A percentile compares a stretch with the other conserved stretches of the same genome.
phyloP scores from a whole-genome alignment of 2,888 invertebrate genomes.

The Aphidoletes aphidimyza region DNA sequence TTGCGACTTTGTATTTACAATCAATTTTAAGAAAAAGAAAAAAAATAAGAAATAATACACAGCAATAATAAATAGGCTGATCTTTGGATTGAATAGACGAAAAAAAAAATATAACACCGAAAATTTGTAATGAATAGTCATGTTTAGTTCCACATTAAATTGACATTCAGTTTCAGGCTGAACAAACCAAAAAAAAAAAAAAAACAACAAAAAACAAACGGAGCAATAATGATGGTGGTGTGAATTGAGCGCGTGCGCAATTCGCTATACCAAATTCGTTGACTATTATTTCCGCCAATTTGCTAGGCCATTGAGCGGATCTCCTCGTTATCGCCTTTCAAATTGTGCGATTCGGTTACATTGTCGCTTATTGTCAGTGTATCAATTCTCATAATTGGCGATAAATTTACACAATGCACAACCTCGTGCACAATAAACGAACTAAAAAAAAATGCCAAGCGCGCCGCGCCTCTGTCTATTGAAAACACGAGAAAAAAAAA shows the following conservation, averaged over 20 bases:
- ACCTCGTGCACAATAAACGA: not conserved
- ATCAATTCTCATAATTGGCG: not conserved
- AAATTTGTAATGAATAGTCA: too few relatives aligned
- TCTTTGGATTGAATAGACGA: not conserved
- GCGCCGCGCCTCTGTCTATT: too few relatives aligned
- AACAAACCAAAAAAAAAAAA: too few relatives aligned
- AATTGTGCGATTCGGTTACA: not conserved
- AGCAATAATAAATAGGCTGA: not conserved
- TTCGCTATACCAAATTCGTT: not conserved
- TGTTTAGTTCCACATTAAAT: too few relatives aligned
- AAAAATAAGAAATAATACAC: not conserved
- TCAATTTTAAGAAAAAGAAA: not conserved
- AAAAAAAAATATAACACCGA: too few relatives aligned
- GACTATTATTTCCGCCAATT: conserved; percentile 7
- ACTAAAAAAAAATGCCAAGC: not conserved
- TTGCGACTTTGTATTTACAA: not conserved
- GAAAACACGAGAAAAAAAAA: too few relatives aligned
- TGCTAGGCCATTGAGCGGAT: not conserved
- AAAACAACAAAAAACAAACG: too few relatives aligned
- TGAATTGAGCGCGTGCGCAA: too few relatives aligned
- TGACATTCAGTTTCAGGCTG: too few relatives aligned
- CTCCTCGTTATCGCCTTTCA: not conserved
- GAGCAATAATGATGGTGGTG: too few relatives aligned
- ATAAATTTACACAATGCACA: conserved; percentile 10
- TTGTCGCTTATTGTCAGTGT: conserved; percentile 24